Evolutionary conservation across 2,113 vertebrate genomes (phyloP), one percentile per base, ranked within the genome.

Genomic region (Hippocampus barbouri): DNA sequence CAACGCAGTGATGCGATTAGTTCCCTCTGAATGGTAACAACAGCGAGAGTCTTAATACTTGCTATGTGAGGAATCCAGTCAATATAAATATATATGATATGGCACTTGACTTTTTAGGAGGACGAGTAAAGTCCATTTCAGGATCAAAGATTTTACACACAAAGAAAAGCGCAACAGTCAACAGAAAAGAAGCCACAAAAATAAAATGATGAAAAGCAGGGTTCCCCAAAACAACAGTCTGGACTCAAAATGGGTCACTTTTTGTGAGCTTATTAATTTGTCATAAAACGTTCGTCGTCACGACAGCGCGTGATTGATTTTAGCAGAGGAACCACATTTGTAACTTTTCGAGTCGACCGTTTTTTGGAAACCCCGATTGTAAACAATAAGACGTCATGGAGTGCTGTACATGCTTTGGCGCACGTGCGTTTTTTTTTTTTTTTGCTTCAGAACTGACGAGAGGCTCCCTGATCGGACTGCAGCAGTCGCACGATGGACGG

Each of bases 401-500:
- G 85, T 76, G 79, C 69, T 20, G 64, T 23, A 45, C 21, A 25
- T 43, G 63, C 25, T 59, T 43, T 1, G 6, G 43, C 14, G 41
- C n/a, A 3, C 23, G 5, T 41, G 38, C 1, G 43, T 0, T 34
- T 5, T 38, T 38, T 38, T 38, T 30, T 30, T 18, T 45, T 66
- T 8, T 25, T n/a, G 78, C 70, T 84, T 95, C 88, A 96, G 92
- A 95, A 92, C 92, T 96, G 94, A 30, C 88, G 91, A 66, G 95
- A 91, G 25, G 94, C 92, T 84, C 95, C 94, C 85, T 96, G 95
- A 88, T 98, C 96, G 0, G 95, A 97, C 92, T 99, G 96, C 87
- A 99, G 93, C 86, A 99, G 93, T 74, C 96, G 90, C 80, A 99
- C 97, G 41, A 99, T 98, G 84, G 95, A 98, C 0, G 97, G 97